Conservation (phyloP, 2,888 invertebrate genomes). For the Lasioglossum vierecki region DNA sequence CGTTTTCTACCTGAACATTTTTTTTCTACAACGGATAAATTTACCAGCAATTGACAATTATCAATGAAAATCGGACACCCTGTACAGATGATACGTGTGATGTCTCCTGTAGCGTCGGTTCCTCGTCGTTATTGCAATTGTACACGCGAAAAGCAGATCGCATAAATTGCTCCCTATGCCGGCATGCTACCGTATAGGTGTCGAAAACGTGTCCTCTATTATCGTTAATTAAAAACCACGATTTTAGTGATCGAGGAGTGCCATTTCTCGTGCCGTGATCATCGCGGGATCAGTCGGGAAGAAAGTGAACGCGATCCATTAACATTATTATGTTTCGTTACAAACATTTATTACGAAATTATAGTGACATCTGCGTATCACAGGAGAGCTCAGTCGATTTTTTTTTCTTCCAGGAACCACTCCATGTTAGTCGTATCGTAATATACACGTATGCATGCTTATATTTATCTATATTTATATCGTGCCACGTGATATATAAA, state of each 20-base stretch:
- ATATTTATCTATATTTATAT: conserved; percentile 12
- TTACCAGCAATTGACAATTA: background rate
- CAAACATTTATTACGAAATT: conserved; percentile 73
- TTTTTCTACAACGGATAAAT: background rate
- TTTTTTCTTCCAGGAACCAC: conserved; percentile 64
- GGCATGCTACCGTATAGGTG: conserved; percentile 28
- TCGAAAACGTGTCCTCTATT: conserved; percentile 22
- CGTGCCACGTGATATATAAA: background rate
- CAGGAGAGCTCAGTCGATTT: conserved; percentile 76
- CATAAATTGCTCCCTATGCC: conserved; percentile 9
- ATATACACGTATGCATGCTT: background rate
- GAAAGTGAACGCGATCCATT: conserved; percentile 63
- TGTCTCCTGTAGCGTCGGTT: conserved; percentile 1
- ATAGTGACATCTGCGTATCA: conserved; percentile 75
- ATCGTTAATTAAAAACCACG: conserved; percentile 21
- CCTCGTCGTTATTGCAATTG: conserved; percentile 36
- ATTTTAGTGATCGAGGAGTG: conserved; percentile 7
- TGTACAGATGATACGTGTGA: background rate
- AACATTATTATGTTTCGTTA: conserved; percentile 62
- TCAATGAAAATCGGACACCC: background rate
- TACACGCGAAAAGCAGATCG: conserved; percentile 50
- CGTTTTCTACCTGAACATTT: background rate
- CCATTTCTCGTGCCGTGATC: conserved; percentile 27
- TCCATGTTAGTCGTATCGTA: conserved; percentile 56
- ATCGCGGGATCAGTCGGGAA: conserved; percentile 61